These are phyloP conservation scores for Limenitis camilla DNA, from an alignment of 2,888 invertebrate genomes.

Conservation along the genomic window DNA sequence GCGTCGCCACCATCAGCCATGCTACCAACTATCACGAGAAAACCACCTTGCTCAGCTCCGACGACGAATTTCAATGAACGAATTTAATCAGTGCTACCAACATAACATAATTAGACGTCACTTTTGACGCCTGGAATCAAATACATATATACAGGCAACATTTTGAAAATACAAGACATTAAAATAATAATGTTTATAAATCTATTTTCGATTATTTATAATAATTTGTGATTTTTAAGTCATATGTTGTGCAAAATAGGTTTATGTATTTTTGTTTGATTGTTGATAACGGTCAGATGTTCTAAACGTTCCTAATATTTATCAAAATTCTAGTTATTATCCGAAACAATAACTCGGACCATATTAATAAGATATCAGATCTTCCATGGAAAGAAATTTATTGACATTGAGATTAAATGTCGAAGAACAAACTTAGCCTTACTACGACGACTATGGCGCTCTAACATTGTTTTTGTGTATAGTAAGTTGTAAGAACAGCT, in stretches of 20 bases:
- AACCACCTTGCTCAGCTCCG: slow-evolving; percentile 95
- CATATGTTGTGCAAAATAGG: background rate
- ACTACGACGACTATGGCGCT: slow-evolving; percentile 21
- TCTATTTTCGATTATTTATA: too few species aligned
- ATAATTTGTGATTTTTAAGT: too few species aligned
- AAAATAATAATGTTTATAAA: too few species aligned
- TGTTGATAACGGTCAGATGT: background rate
- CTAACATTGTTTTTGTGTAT: too few species aligned
- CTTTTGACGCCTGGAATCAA: too few species aligned
- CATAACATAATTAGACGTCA: too few species aligned
- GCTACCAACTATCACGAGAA: slow-evolving; percentile 91
- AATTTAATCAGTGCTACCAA: background rate
- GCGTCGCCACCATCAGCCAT: slow-evolving; percentile 86
- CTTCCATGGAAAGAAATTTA: background rate
- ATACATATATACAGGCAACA: too few species aligned
- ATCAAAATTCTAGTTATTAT: background rate
- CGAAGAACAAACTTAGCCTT: background rate
- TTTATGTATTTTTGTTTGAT: background rate
- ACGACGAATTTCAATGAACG: slow-evolving; percentile 91
- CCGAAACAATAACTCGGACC: background rate
- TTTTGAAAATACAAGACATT: too few species aligned
- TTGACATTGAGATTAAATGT: background rate
- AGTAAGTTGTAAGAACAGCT: slow-evolving; percentile 16
- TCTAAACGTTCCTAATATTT: slow-evolving; percentile 5
- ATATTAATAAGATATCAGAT: slow-evolving; percentile 1